Evolutionary conservation across 1,140 invertebrate species (phyloP), one percentile per base, ranked within the genome.

Genomic region (Nilaparvata lugens): DNA sequence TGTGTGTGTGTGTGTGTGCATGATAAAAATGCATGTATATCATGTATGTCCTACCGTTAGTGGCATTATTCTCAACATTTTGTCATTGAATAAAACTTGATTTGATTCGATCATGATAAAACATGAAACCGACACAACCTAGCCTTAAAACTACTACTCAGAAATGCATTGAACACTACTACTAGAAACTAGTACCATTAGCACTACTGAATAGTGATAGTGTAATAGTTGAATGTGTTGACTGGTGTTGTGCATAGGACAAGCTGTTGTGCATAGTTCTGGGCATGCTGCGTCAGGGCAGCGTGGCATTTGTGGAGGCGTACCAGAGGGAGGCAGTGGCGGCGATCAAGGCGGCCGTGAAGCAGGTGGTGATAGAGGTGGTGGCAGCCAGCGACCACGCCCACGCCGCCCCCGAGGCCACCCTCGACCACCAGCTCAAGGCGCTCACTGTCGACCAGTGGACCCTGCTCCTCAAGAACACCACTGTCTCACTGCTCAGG

Each of bases 291-390:
- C 76, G 91, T 38, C 83, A 93, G 69, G 87, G 91, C 68, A 85
- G 91, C 73, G 89, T 90, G 71, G 82, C 87, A 65, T 96, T 97
- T 74, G 81, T 96, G 51, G 90, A 95, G 67, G 83, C 83, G 19
- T 95, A 93, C 67, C 87, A 89, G 76, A 86, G 91, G 68, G 95
- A 97, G 76, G 86, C 91, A 9, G 86, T 90, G 60, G 91, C 90
- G 43, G 88, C 93, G 18, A 84, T 96, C 24, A 88, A 92, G 72
- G 85, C 93, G 18, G 82, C 89, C 42, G 83, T 95, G 6, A 97
- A 97, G 76, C 92, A 95, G 76, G 83, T 86, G 63, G 82, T 90
- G 31, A 89, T 91, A 66, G 88, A 91, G 75, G 83, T 87, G 31
- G 74, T 91, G 55, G 82, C 84, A 67, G 81, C 80, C 59, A 80